These are phyloP conservation scores for Drosophila picticornis DNA, from an alignment of 2,888 invertebrate species.

Conservation along the genomic window DNA sequence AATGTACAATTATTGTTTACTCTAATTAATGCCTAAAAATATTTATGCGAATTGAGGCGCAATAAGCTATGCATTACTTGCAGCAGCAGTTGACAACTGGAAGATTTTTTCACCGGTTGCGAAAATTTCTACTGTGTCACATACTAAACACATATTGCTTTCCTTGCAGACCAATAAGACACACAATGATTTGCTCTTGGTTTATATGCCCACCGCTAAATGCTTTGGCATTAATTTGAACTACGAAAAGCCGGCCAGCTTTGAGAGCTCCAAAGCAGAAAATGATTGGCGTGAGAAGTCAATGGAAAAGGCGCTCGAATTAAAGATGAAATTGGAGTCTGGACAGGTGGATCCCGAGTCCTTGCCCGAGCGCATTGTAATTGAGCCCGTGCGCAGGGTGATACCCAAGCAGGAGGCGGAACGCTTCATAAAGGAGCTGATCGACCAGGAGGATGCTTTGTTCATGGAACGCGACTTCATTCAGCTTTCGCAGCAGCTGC, in stretches of 20 bases:
- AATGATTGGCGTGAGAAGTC: constrained; percentile 89
- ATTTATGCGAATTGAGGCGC: too few relatives aligned
- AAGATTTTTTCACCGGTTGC: neutral
- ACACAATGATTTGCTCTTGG: constrained; percentile 87
- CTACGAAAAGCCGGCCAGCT: constrained; percentile 87
- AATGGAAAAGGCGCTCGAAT: constrained; percentile 87
- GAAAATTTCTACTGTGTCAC: neutral
- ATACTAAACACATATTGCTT: neutral
- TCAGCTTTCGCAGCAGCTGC: constrained; percentile 79
- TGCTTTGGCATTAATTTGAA: constrained; percentile 90
- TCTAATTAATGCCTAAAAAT: too few relatives aligned
- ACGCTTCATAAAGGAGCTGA: constrained; percentile 80
- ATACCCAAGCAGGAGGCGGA: constrained; percentile 78
- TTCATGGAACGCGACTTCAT: constrained; percentile 82
- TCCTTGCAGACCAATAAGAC: constrained; percentile 30
- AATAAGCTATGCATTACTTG: neutral
- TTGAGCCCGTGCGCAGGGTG: constrained; percentile 86
- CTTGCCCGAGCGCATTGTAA: constrained; percentile 87
- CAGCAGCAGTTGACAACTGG: neutral
- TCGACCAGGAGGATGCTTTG: constrained; percentile 81
- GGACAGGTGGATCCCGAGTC: constrained; percentile 88
- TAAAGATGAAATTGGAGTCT: constrained; percentile 88
- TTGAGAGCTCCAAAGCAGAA: constrained; percentile 87
- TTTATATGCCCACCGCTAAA: constrained; percentile 88
- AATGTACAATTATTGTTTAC: too few relatives aligned